phyloP scores from a whole-genome alignment of 2,888 invertebrate genomes.

The Leptarthrus brevirostris region DNA sequence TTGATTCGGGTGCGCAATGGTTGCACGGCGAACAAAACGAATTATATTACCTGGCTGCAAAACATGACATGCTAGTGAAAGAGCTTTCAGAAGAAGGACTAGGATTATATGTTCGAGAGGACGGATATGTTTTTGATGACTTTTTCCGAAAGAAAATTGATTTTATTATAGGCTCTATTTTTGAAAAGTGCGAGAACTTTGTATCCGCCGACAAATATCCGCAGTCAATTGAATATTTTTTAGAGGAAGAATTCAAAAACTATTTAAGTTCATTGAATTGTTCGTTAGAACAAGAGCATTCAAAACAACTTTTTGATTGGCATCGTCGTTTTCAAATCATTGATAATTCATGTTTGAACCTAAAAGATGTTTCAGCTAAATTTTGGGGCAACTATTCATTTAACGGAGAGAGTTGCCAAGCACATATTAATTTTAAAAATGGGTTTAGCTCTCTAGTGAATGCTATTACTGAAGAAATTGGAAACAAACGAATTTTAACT shows the following conservation, averaged over 20 bases:
- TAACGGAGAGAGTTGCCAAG: constrained; percentile 69
- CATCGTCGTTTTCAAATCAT: constrained; percentile 71
- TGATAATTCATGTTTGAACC: constrained; percentile 72
- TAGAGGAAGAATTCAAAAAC: constrained; percentile 66
- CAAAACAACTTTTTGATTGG: constrained; percentile 73
- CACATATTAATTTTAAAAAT: constrained; percentile 70
- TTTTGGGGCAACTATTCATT: constrained; percentile 71
- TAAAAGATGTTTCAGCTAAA: constrained; percentile 71
- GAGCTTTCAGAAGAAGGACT: constrained; percentile 69
- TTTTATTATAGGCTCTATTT: constrained; percentile 67
- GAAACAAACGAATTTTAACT: constrained; percentile 45
- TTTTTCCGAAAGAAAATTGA: constrained; percentile 68
- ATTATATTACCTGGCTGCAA: constrained; percentile 62
- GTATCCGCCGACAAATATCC: constrained; percentile 59
- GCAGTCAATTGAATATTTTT: constrained; percentile 65
- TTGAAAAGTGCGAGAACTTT: constrained; percentile 69
- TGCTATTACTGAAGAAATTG: constrained; percentile 62
- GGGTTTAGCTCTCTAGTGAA: constrained; percentile 72
- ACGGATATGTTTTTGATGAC: constrained; percentile 67
- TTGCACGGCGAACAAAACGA: constrained; percentile 66
- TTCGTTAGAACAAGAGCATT: constrained; percentile 59
- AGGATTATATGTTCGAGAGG: constrained; percentile 69
- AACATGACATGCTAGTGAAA: constrained; percentile 58
- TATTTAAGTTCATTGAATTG: constrained; percentile 58
- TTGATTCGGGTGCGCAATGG: constrained; percentile 67